These are phyloP conservation scores for Sardina pilchardus DNA, from an alignment of 2,113 vertebrate species.

Conservation along the genomic window DNA sequence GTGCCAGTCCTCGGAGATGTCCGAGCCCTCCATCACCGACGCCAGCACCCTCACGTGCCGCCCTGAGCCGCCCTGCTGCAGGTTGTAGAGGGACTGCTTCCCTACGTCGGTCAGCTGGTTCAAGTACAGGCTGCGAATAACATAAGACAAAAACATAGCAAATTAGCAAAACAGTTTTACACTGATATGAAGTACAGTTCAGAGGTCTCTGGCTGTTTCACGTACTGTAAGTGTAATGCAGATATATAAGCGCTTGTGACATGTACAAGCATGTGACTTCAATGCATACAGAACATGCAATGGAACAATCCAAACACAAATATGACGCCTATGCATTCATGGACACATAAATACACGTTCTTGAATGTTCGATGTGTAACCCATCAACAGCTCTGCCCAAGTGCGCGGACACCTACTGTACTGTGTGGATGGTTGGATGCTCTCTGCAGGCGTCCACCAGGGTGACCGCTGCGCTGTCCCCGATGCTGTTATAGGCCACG, in stretches of 20 bases:
- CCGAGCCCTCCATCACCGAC: slow-evolving; percentile 83
- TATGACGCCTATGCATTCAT: background rate
- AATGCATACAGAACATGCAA: background rate
- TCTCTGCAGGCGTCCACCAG: slow-evolving; percentile 83
- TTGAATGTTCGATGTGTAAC: background rate
- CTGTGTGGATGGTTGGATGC: slow-evolving; percentile 77
- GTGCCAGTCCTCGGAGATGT: slow-evolving; percentile 86
- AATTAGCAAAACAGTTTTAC: background rate
- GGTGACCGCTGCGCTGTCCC: slow-evolving; percentile 76
- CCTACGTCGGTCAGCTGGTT: slow-evolving; percentile 89
- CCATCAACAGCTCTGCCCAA: background rate
- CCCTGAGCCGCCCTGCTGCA: slow-evolving; percentile 52
- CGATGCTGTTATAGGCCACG: slow-evolving; percentile 89
- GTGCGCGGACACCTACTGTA: slow-evolving; percentile 78
- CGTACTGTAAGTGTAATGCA: background rate
- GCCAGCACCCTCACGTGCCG: slow-evolving; percentile 78
- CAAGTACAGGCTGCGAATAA: slow-evolving; percentile 83
- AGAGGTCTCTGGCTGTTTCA: background rate
- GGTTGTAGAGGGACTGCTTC: slow-evolving; percentile 74
- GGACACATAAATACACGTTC: too few relatives aligned
- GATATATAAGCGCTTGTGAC: background rate
- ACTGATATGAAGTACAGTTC: background rate
- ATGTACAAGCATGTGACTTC: background rate
- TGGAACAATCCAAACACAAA: background rate
- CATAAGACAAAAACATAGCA: background rate